Percentiles rank a stretch among this genome's conserved stretches.
Evolutionary conservation across 2,797 vertebrate genomes (phyloP).

Genomic region (Oryzias sinensis): DNA sequence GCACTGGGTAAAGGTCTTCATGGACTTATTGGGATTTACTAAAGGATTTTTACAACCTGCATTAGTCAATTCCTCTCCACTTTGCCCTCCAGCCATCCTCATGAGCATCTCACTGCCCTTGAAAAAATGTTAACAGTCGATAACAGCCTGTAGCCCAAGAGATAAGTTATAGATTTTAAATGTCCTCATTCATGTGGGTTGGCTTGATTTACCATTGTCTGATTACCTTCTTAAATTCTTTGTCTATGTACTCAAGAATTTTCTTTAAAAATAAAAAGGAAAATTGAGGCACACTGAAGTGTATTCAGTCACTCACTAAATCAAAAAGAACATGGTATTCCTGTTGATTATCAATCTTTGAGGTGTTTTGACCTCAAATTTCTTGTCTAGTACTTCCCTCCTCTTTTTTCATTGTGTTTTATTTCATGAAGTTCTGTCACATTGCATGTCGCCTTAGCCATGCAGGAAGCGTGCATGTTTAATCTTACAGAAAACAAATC

Average conservation of each 20-base stretch:
- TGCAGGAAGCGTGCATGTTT: conserved; percentile 64
- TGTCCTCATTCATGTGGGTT: conserved; percentile 32
- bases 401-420: conserved; percentile 37
- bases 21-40: conserved; percentile 70
- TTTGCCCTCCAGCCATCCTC: conserved; percentile 47
- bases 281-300: conserved; percentile 38
- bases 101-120: conserved; percentile 60
- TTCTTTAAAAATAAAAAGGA: conserved; percentile 13
- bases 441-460: conserved; percentile 60
- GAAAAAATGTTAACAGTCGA: conserved; percentile 62
- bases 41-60: conserved; percentile 58
- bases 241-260: conserved; percentile 16
- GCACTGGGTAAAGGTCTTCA: conserved; percentile 55
- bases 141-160: conserved; percentile 36
- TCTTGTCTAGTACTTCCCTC: conserved; percentile 50
- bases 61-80: conserved; percentile 57
- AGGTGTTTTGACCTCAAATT: conserved; percentile 70
- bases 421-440: conserved; percentile 52
- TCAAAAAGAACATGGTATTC: conserved; percentile 69
- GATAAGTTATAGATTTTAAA: conserved; percentile 47
- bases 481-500: conserved; percentile 75
- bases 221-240: conserved; percentile 2
- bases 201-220: conserved; percentile 38
- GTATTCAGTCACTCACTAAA: not conserved
- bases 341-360: conserved; percentile 78